Evolutionary conservation across 2,888 invertebrate genomes (phyloP).

Genomic region (Eristalis pertinax): DNA sequence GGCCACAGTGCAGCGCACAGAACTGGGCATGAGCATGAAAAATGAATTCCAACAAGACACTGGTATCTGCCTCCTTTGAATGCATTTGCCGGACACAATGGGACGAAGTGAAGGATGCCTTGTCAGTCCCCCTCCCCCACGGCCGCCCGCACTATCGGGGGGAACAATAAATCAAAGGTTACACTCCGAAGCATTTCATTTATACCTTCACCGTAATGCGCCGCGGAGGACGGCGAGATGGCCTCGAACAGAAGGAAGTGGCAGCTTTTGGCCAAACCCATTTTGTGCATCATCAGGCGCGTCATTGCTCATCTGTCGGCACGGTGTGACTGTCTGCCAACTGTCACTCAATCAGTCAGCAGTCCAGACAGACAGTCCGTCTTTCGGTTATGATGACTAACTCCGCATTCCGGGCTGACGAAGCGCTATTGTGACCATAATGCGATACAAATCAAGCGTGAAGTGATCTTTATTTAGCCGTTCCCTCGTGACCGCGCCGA

Average conservation of each 20-base stretch:
- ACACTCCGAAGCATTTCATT: slow-evolving; percentile 33
- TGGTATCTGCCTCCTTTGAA: slow-evolving; percentile 34
- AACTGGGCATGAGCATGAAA: slow-evolving; percentile 28
- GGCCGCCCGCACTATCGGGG: no score
- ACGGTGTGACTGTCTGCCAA: slow-evolving; percentile 11
- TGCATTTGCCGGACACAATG: slow-evolving; percentile 40
- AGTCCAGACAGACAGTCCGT: not conserved
- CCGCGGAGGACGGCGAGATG: not conserved
- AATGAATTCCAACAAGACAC: slow-evolving; percentile 41
- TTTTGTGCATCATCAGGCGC: slow-evolving; percentile 21
- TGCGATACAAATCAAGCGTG: slow-evolving; percentile 22
- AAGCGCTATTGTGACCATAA: slow-evolving; percentile 2
- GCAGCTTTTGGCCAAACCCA: slow-evolving; percentile 21
- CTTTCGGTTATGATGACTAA: slow-evolving; percentile 1
- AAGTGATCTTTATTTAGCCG: slow-evolving; percentile 26
- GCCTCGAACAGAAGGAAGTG: not conserved
- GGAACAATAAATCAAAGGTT: slow-evolving; percentile 58
- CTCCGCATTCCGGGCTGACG: not conserved
- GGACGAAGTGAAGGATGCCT: slow-evolving; percentile 7
- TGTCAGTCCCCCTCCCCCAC: not conserved
- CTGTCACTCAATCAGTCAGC: slow-evolving; percentile 41
- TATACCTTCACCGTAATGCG: slow-evolving; percentile 11
- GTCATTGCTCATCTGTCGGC: slow-evolving; percentile 28
- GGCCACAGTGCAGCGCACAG: not conserved
- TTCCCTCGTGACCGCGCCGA: not conserved